Evolutionary conservation across 2,888 invertebrate species (phyloP).

Genomic region (Strigamia maritima): DNA sequence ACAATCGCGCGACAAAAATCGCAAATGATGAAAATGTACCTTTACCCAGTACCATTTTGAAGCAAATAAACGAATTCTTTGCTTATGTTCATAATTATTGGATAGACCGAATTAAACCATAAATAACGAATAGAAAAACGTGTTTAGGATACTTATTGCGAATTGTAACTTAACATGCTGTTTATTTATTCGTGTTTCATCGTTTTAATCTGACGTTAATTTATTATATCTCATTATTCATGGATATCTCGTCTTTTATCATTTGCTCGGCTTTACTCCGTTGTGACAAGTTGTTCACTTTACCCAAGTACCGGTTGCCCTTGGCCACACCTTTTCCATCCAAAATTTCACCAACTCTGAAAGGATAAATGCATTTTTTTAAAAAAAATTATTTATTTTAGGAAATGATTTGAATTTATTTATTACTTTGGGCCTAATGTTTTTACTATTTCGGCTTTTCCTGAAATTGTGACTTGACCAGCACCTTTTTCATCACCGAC

Average conservation of each 20-base stretch:
- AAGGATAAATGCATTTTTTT: conserved; percentile 55
- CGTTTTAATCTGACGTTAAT: background rate
- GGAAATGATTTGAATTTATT: too few relatives aligned
- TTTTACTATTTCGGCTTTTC: conserved; percentile 56
- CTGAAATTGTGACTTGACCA: conserved; percentile 58
- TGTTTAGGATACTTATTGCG: too few relatives aligned
- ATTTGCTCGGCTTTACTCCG: conserved; percentile 60
- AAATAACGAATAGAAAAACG: too few relatives aligned
- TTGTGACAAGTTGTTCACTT: conserved; percentile 66
- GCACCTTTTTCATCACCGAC: conserved; percentile 66
- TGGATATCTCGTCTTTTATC: conserved; percentile 46
- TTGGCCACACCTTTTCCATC: conserved; percentile 75
- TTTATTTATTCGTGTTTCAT: too few relatives aligned
- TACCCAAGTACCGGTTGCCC: conserved; percentile 71
- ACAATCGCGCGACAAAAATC: too few relatives aligned
- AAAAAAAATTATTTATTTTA: background rate
- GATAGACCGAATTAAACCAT: too few relatives aligned
- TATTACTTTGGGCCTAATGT: conserved; percentile 63
- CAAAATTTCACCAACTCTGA: conserved; percentile 64
- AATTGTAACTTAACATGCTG: background rate
- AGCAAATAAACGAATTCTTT: too few relatives aligned
- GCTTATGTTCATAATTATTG: too few relatives aligned
- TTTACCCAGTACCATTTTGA: too few relatives aligned
- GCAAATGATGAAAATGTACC: too few relatives aligned
- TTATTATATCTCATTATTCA: conserved; percentile 6